These are phyloP conservation scores for Aricia artaxerxes DNA, from an alignment of 2,888 invertebrate genomes.

Conservation along the genomic window DNA sequence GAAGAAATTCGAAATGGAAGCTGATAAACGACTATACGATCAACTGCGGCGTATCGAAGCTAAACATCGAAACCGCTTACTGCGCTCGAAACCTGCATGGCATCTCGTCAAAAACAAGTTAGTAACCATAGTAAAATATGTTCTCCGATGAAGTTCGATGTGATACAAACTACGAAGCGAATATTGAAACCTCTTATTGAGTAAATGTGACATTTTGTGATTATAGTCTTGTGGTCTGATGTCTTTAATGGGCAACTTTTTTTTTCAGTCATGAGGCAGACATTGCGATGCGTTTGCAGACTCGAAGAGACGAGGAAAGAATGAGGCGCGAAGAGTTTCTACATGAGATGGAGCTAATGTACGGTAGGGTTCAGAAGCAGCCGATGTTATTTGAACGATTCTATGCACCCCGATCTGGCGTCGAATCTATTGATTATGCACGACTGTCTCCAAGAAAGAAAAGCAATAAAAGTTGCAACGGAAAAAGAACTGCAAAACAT, in stretches of 20 bases:
- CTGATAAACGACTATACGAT: constrained; percentile 80
- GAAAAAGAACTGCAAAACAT: neutral
- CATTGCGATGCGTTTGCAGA: constrained; percentile 83
- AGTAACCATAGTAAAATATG: constrained; percentile 40
- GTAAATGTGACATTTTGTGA: neutral
- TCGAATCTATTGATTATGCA: constrained; percentile 56
- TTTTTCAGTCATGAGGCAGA: constrained; percentile 81
- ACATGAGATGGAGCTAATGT: constrained; percentile 86
- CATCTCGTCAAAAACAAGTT: constrained; percentile 82
- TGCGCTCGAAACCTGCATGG: constrained; percentile 86
- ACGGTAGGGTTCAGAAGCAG: constrained; percentile 84
- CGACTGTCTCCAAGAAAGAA: constrained; percentile 65
- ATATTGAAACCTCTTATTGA: neutral
- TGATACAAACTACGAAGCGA: neutral
- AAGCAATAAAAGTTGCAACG: constrained; percentile 50
- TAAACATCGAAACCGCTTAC: constrained; percentile 80
- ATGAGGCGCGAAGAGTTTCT: constrained; percentile 84
- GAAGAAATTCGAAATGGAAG: constrained; percentile 83
- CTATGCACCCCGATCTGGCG: constrained; percentile 78
- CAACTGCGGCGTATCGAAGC: constrained; percentile 80
- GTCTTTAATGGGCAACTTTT: neutral
- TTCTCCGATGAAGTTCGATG: neutral
- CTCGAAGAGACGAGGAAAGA: constrained; percentile 84
- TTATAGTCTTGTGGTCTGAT: neutral
- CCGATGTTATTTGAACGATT: constrained; percentile 86